phyloP scores from a whole-genome alignment of 2,113 vertebrate genomes.

The Bothrops jararaca region DNA sequence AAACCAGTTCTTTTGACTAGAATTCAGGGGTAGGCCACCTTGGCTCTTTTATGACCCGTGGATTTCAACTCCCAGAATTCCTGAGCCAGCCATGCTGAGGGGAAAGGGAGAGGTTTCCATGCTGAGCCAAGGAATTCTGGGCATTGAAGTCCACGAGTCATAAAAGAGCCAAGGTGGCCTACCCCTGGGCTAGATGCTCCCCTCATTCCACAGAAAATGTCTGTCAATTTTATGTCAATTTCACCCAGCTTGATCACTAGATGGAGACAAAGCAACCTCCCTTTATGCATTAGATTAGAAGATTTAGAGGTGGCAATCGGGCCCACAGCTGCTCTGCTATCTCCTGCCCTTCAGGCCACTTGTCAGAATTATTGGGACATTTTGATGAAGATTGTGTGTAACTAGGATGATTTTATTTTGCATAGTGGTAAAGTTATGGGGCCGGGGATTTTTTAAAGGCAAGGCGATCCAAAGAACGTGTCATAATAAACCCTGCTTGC shows the following conservation, averaged over 20 bases:
- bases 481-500: constrained; percentile 64
- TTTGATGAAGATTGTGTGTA: constrained; percentile 68
- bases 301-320: constrained; percentile 63
- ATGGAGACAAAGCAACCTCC: constrained; percentile 60
- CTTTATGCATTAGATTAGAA: constrained; percentile 33
- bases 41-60: too few relatives aligned
- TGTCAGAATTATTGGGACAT: constrained; percentile 58
- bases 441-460: constrained; percentile 44
- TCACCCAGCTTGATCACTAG: constrained; percentile 51
- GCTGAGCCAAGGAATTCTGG: too few relatives aligned
- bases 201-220: not conserved
- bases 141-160: too few relatives aligned
- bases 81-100: too few relatives aligned
- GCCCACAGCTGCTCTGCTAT: constrained; percentile 63
- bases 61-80: too few relatives aligned
- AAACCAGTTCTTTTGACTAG: rapidly evolving
- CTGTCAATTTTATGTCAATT: not conserved
- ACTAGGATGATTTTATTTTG: constrained; percentile 49
- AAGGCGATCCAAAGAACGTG: constrained; percentile 60
- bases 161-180: too few relatives aligned
- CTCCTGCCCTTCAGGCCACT: constrained; percentile 42
- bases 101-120: too few relatives aligned
- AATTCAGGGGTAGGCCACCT: too few relatives aligned
- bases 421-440: constrained; percentile 50
- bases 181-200: not conserved